Percentiles rank a stretch among this genome's conserved stretches.
These are phyloP conservation scores for Nomada fucata DNA, from an alignment of 2,888 invertebrate species.

Conservation along the genomic window DNA sequence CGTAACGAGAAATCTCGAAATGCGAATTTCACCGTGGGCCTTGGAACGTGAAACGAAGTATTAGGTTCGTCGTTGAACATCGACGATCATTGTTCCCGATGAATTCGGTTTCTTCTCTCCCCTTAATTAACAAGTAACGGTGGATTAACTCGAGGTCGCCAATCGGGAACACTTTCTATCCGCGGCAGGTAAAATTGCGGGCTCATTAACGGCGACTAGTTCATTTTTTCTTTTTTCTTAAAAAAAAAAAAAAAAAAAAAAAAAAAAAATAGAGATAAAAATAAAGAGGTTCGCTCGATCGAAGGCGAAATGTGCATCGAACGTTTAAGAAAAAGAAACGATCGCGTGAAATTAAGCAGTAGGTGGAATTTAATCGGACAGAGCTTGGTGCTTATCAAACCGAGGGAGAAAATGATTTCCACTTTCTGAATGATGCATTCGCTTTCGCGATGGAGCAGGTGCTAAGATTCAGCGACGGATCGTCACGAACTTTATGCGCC, in stretches of 20 bases:
- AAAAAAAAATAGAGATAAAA: not conserved
- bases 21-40: conserved; percentile 13
- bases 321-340: not conserved
- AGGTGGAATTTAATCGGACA: conserved; percentile 44
- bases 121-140: conserved; percentile 52
- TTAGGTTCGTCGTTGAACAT: not conserved
- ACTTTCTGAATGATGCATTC: not conserved
- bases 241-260: too few relatives aligned
- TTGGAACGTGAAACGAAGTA: conserved; percentile 22
- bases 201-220: conserved; percentile 39
- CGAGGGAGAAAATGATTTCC: conserved; percentile 26
- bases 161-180: conserved; percentile 66
- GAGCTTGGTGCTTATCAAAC: conserved; percentile 30
- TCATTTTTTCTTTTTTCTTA: conserved; percentile 18
- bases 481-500: not conserved
- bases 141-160: conserved; percentile 50
- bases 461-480: not conserved
- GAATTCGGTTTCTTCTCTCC: conserved; percentile 18
- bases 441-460: conserved; percentile 6
- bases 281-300: not conserved
- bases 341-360: not conserved
- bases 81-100: conserved; percentile 20
- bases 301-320: not conserved
- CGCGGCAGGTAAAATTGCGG: conserved; percentile 39
- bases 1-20: not conserved